Evolutionary conservation across 2,888 invertebrate species (phyloP).

Genomic region (Crioceris asparagi): DNA sequence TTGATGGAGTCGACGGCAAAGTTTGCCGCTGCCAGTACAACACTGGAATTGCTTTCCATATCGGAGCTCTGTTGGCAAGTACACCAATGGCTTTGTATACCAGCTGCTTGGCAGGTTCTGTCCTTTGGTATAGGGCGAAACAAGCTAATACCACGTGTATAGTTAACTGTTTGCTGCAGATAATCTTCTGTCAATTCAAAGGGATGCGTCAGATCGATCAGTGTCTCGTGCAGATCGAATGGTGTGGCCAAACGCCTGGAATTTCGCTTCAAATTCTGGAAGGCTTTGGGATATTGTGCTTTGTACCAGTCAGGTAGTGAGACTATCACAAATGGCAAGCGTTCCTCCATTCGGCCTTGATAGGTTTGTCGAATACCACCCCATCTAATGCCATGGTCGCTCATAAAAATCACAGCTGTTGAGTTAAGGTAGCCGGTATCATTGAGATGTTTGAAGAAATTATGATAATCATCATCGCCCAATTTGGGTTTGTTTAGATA

Average conservation of each 20-base stretch:
- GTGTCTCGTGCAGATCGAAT: conserved; percentile 73
- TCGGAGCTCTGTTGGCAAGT: conserved; percentile 64
- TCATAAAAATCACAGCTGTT: conserved; percentile 60
- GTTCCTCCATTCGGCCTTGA: conserved; percentile 79
- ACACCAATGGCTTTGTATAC: conserved; percentile 78
- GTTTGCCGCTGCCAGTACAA: conserved; percentile 48
- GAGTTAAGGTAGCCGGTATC: conserved; percentile 47
- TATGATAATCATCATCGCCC: conserved; percentile 55
- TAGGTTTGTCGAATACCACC: conserved; percentile 73
- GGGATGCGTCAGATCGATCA: conserved; percentile 55
- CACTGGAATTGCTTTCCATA: conserved; percentile 42
- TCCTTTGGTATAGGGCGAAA: conserved; percentile 60
- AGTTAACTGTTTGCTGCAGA: conserved; percentile 23
- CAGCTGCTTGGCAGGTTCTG: conserved; percentile 67
- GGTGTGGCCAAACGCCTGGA: conserved; percentile 65
- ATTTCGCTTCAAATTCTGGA: conserved; percentile 55
- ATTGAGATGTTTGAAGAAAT: conserved; percentile 47
- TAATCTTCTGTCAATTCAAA: conserved; percentile 15
- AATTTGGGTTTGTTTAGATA: conserved; percentile 65
- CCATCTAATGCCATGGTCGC: conserved; percentile 87
- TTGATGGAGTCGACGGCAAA: conserved; percentile 59
- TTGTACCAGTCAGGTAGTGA: conserved; percentile 63
- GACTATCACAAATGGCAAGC: conserved; percentile 70
- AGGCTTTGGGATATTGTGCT: conserved; percentile 48
- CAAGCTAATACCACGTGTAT: conserved; percentile 43